Evolutionary conservation across 2,797 vertebrate species (phyloP).

Genomic region (Tamandua tetradactyla): DNA sequence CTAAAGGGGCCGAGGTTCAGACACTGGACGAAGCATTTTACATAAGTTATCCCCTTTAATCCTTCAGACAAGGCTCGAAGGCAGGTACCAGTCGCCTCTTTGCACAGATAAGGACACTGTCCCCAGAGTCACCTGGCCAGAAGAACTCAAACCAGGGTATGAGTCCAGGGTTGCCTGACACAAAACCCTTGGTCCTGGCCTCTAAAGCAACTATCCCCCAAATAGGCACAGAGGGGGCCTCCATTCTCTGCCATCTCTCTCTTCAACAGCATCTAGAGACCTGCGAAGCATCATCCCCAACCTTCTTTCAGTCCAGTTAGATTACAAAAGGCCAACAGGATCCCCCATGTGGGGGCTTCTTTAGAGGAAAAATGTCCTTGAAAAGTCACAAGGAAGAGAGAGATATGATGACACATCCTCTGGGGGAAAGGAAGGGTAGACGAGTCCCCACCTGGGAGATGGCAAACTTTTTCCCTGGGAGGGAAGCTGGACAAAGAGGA

Average conservation of each 20-base stretch:
- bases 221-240: neutral
- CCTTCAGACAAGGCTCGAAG: neutral
- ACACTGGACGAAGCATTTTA: neutral
- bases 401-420: constrained; percentile 51
- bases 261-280: neutral
- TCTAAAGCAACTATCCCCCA: neutral
- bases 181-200: neutral
- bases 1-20: rapidly evolving
- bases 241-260: neutral
- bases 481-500: constrained; percentile 52
- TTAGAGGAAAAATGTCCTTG: constrained; percentile 58
- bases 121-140: neutral
- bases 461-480: constrained; percentile 75
- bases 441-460: constrained; percentile 52
- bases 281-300: neutral
- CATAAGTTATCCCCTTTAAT: neutral
- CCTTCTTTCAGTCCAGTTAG: neutral
- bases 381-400: constrained; percentile 20
- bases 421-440: constrained; percentile 43
- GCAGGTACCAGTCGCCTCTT: rapidly evolving
- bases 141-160: neutral
- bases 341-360: neutral
- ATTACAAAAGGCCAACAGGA: neutral
- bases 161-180: neutral
- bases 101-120: neutral